These are phyloP conservation scores for Prietella phreatophila DNA, from an alignment of 2,113 vertebrate genomes.

Conservation along the genomic window DNA sequence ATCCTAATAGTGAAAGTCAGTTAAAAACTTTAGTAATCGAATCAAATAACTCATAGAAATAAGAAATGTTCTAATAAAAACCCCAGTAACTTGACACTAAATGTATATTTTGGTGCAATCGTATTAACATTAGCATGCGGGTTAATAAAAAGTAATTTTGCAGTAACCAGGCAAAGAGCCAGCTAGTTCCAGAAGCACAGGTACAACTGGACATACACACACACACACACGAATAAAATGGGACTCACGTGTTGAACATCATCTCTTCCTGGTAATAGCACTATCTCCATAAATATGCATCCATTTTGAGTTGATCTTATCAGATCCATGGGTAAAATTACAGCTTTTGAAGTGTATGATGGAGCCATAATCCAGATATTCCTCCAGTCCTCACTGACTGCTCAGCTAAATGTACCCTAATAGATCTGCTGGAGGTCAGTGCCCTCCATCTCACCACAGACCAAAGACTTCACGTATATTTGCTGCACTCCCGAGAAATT, in stretches of 20 bases:
- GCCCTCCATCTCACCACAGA: conserved; percentile 63
- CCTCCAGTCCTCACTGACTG: conserved; percentile 39
- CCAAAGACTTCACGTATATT: conserved; percentile 56
- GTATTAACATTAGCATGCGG: not conserved
- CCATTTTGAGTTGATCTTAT: conserved; percentile 54
- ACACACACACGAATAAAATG: conserved; percentile 1
- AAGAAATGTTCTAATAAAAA: not conserved
- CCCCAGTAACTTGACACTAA: not conserved
- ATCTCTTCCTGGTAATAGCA: conserved; percentile 45
- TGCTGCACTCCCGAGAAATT: not conserved
- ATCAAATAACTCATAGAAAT: not conserved
- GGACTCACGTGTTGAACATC: conserved; percentile 19
- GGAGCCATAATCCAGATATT: conserved; percentile 54
- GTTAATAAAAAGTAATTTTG: not conserved
- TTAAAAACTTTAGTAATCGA: not conserved
- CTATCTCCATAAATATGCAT: conserved; percentile 48
- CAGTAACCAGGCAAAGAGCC: not conserved
- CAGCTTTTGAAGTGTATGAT: conserved; percentile 50
- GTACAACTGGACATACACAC: not conserved
- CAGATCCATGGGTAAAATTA: conserved; percentile 55
- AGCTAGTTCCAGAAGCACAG: not conserved
- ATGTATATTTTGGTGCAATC: not conserved
- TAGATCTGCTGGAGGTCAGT: conserved; percentile 60
- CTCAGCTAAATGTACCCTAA: conserved; percentile 54
- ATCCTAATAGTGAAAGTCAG: not conserved